Base-by-base conservation (phyloP, 2,797 vertebrate species). In the Cirrhinus mrigala region DNA sequence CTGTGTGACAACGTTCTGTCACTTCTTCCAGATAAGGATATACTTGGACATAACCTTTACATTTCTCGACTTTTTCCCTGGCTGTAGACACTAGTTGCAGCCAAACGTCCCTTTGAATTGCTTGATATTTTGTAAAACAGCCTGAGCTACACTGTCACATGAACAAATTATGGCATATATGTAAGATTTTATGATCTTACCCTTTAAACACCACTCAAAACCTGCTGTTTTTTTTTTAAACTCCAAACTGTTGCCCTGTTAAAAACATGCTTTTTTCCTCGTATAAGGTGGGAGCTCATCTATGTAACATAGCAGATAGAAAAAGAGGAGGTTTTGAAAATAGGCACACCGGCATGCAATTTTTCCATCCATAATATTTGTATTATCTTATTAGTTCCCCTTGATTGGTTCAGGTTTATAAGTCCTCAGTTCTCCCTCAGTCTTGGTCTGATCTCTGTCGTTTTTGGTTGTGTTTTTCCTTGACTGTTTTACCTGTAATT, bases 281-380 rank as follows among this genome's bases (percentile, higher is more conserved):
- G 46, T 71, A 12, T 24, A 24, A 6, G 40, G 40, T 71, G 22
- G 69, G 11, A 71, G 69, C 22, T 71, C 69, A 48, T 46, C 24
- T 71, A 71, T 71, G 40, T 71, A 44, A 71, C 69, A 71, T 2
- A 71, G 3, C 40, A 71, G 69, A 71, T 16, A 24, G 40, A 71
- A 24, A 71, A 71, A n/a, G 69, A n/a, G 69, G 69, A 71, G 40
- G 69, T 24, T 71, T 71, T 71, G 69, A 71, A 71, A 22, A 46
- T 71, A 3, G 69, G 69, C 3, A 71, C 69, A 71, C 37, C n/a
- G n/a, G n/a, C n/a, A n/a, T n/a, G n/a, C n/a, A n/a, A n/a, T n/a
- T n/a, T n/a, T n/a, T n/a, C n/a, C n/a, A n/a, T n/a, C n/a, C n/a
- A n/a, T n/a, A n/a, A n/a, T n/a, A n/a, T n/a, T n/a, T n/a, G n/a